phyloP scores from a whole-genome alignment of 2,888 invertebrate species.

The Chloromyia formosa region DNA sequence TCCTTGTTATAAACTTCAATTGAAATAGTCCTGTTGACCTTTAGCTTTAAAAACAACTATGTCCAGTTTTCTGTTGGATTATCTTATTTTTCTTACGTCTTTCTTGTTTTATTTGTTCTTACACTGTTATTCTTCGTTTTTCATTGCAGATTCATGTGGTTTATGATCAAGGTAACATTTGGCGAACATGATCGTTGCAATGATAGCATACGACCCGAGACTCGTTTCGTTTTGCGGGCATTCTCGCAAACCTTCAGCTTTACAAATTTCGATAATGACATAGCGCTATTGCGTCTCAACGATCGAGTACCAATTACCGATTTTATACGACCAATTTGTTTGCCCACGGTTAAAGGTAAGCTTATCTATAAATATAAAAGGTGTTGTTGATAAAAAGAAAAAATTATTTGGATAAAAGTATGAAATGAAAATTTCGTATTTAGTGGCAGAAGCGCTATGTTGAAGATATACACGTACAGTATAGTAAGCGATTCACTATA shows the following conservation, averaged over 20 bases:
- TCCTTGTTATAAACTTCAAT: too few relatives aligned
- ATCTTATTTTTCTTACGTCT: too few relatives aligned
- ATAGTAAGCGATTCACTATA: too few relatives aligned
- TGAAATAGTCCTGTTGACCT: too few relatives aligned
- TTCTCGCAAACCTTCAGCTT: slow-evolving; percentile 84
- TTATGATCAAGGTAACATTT: slow-evolving; percentile 89
- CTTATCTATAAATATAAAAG: neutral
- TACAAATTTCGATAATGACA: slow-evolving; percentile 88
- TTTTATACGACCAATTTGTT: slow-evolving; percentile 82
- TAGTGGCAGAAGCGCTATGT: too few relatives aligned
- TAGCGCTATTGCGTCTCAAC: slow-evolving; percentile 82
- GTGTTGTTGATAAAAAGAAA: neutral
- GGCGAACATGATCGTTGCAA: slow-evolving; percentile 88
- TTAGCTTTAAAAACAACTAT: too few relatives aligned
- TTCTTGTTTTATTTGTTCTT: too few relatives aligned
- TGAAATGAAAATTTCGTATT: too few relatives aligned
- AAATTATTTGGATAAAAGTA: too few relatives aligned
- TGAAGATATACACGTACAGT: too few relatives aligned
- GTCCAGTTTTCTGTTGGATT: too few relatives aligned
- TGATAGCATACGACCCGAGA: slow-evolving; percentile 76
- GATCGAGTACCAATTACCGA: slow-evolving; percentile 82
- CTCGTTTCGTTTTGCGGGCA: slow-evolving; percentile 80
- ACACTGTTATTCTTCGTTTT: too few relatives aligned
- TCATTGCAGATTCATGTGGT: slow-evolving; percentile 84
- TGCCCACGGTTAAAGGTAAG: slow-evolving; percentile 74